A percentile compares a stretch with the other conserved stretches of the same genome.
Evolutionary conservation across 2,797 vertebrate species (phyloP).

Genomic region (Gallinago stenura): DNA sequence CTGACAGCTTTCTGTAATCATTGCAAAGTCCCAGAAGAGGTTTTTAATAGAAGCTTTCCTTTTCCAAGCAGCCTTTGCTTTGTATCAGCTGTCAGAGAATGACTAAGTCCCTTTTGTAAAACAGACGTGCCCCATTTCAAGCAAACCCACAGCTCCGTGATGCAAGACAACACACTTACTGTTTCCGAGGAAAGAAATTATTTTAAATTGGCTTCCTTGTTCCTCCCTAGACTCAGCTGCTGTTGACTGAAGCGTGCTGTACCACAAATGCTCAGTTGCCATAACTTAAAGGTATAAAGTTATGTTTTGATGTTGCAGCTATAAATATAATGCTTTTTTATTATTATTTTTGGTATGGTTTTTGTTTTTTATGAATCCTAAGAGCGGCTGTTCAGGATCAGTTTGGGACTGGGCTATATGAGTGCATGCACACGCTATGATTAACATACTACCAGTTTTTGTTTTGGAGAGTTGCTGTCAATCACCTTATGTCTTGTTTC

Average conservation of each 20-base stretch:
- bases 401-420: neutral
- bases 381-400: neutral
- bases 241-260: neutral
- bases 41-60: constrained; percentile 37
- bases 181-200: neutral
- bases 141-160: constrained; percentile 22
- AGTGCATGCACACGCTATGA: neutral
- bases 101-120: constrained; percentile 11
- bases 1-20: neutral
- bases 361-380: neutral
- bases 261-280: neutral
- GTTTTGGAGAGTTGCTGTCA: neutral
- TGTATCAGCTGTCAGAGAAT: neutral
- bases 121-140: neutral
- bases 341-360: neutral
- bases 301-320: neutral
- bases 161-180: constrained; percentile 30
- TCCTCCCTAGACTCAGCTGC: neutral
- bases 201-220: neutral
- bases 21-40: constrained; percentile 9
- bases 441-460: neutral
- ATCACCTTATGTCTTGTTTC: neutral
- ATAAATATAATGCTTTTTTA: neutral
- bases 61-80: constrained; percentile 31
- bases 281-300: neutral